phyloP scores from a whole-genome alignment of 2,113 vertebrate genomes.

The Psophia crepitans region DNA sequence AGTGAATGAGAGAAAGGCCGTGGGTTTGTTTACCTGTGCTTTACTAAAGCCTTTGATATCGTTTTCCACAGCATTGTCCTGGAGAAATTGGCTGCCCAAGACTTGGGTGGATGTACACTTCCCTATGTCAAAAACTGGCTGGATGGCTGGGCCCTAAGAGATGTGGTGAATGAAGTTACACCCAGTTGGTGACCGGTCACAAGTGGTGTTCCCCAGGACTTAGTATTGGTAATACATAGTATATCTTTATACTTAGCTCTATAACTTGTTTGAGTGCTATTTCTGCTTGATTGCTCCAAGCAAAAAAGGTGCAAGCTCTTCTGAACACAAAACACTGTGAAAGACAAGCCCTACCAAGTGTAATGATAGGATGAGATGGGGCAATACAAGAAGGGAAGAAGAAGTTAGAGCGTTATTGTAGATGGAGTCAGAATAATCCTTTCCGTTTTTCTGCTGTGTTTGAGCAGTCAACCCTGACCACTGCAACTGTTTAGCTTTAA shows the following conservation, averaged over 20 bases:
- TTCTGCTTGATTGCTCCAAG: neutral
- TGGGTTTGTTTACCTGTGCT: too few species aligned
- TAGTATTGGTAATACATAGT: too few species aligned
- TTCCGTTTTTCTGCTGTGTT: neutral
- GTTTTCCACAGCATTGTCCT: too few species aligned
- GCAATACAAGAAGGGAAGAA: neutral
- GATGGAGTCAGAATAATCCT: neutral
- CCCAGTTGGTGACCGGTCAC: too few species aligned
- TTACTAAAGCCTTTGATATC: too few species aligned
- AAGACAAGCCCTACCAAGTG: neutral
- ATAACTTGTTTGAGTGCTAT: neutral
- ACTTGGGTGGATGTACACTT: too few species aligned
- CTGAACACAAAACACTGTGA: neutral
- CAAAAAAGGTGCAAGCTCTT: neutral
- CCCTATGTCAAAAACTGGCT: too few species aligned
- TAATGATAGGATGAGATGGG: neutral
- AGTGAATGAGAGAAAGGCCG: too few species aligned
- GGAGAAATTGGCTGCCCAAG: too few species aligned
- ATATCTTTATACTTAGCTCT: neutral
- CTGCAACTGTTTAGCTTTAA: neutral
- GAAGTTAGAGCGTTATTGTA: neutral
- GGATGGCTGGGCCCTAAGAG: too few species aligned
- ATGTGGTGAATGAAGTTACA: too few species aligned
- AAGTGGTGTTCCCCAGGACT: too few species aligned
- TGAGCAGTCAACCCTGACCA: neutral